Percentiles rank a stretch among this genome's conserved stretches.
These are phyloP conservation scores for Heterodera carotae DNA, from an alignment of 1,140 invertebrate species.

Conservation along the genomic window DNA sequence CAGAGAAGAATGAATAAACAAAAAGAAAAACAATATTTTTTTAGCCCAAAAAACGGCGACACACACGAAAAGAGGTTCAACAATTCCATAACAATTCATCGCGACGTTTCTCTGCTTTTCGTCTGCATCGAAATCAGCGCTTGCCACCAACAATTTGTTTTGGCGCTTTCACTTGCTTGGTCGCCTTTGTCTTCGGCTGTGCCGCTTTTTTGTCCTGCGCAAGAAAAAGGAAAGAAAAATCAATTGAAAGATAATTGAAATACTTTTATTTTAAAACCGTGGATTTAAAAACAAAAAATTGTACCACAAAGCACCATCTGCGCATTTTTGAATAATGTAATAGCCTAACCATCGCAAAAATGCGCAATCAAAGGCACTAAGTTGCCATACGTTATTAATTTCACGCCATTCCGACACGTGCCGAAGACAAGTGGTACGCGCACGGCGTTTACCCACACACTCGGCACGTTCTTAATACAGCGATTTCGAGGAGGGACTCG, in stretches of 20 bases:
- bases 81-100: neutral
- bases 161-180: slow-evolving; percentile 50
- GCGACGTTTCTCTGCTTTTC: neutral
- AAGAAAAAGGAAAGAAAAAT: slow-evolving; percentile 19
- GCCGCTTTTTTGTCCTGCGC: slow-evolving; percentile 59
- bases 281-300: slow-evolving; percentile 22
- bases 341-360: neutral
- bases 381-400: neutral
- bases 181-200: slow-evolving; percentile 41
- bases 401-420: slow-evolving; percentile 21
- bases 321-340: neutral
- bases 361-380: neutral
- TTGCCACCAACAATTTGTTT: slow-evolving; percentile 61
- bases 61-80: no score
- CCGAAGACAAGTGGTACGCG: neutral
- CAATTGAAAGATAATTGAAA: slow-evolving; percentile 16
- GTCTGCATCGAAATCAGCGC: slow-evolving; percentile 46
- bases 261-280: neutral
- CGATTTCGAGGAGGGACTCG: neutral
- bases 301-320: neutral
- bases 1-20: neutral
- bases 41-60: no score
- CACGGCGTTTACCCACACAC: no score
- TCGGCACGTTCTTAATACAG: slow-evolving; percentile 21
- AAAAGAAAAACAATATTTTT: no score